These are phyloP conservation scores for Centroberyx gerrardi DNA, from an alignment of 2,797 vertebrate species.

Conservation along the genomic window DNA sequence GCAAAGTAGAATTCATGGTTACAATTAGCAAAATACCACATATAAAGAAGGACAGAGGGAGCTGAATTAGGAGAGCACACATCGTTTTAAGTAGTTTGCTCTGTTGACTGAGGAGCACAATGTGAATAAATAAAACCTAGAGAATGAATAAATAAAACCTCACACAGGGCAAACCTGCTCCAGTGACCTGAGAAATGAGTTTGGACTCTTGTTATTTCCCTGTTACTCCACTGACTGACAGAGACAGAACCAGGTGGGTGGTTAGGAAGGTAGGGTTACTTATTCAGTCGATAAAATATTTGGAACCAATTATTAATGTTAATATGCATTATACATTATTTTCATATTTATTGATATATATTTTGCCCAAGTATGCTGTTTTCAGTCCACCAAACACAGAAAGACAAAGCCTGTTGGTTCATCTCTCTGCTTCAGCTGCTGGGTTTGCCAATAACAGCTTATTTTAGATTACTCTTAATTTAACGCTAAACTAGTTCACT, in stretches of 20 bases:
- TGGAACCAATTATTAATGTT: too few relatives aligned
- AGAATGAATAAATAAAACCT: conserved; percentile 61
- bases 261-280: neutral
- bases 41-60: neutral
- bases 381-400: too few relatives aligned
- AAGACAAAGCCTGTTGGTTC: too few relatives aligned
- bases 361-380: too few relatives aligned
- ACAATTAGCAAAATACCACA: neutral
- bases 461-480: too few relatives aligned
- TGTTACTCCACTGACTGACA: conserved; percentile 17
- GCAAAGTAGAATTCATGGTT: neutral
- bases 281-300: neutral
- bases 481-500: too few relatives aligned
- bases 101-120: conserved; percentile 34
- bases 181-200: conserved; percentile 9
- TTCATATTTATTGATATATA: too few relatives aligned
- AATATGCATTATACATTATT: too few relatives aligned
- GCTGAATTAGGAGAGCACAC: conserved; percentile 11
- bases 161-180: conserved; percentile 24
- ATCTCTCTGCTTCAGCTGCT: too few relatives aligned
- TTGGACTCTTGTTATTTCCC: neutral
- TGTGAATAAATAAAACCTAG: conserved; percentile 58
- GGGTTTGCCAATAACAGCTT: too few relatives aligned
- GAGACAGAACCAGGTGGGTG: neutral
- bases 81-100: conserved; percentile 27